Evolutionary conservation across 1,140 invertebrate species (phyloP).

Genomic region (Zaprionus lachaisei): DNA sequence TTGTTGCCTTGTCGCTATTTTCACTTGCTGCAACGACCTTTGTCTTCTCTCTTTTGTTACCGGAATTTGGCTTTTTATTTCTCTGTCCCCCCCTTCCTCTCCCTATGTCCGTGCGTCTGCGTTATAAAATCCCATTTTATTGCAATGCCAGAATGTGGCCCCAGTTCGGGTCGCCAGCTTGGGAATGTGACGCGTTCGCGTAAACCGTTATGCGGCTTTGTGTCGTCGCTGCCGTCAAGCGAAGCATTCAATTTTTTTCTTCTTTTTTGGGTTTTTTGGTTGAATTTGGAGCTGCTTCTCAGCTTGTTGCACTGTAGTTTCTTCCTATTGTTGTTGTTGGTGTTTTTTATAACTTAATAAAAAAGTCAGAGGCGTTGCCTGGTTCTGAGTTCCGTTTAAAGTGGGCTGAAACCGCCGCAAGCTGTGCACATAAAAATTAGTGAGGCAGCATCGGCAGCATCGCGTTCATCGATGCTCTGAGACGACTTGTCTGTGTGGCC

Average conservation of each 20-base stretch:
- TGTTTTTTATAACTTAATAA: constrained; percentile 80
- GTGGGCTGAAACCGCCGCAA: constrained; percentile 58
- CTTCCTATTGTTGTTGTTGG: constrained; percentile 14
- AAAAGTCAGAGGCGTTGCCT: constrained; percentile 51
- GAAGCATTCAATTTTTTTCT: constrained; percentile 34
- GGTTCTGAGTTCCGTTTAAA: constrained; percentile 69
- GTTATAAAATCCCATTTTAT: constrained; percentile 80
- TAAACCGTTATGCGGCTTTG: constrained; percentile 58
- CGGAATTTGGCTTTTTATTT: constrained; percentile 55
- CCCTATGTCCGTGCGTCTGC: neutral
- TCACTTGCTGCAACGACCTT: constrained; percentile 78
- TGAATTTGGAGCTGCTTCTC: constrained; percentile 35
- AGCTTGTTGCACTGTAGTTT: constrained; percentile 11
- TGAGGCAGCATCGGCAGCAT: constrained; percentile 20
- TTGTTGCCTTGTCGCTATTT: constrained; percentile 61
- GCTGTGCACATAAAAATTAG: constrained; percentile 64
- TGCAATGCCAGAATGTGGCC: constrained; percentile 61
- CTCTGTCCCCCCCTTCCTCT: constrained; percentile 12
- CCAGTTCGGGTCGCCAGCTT: constrained; percentile 27
- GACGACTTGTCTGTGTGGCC: constrained; percentile 29
- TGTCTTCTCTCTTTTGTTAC: constrained; percentile 44
- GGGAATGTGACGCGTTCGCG: constrained; percentile 33
- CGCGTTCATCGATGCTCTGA: constrained; percentile 25
- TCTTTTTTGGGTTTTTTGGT: constrained; percentile 8
- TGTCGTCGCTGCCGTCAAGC: constrained; percentile 18